Evolutionary conservation across 2,797 vertebrate species (phyloP).

Genomic region (Alosa sapidissima): DNA sequence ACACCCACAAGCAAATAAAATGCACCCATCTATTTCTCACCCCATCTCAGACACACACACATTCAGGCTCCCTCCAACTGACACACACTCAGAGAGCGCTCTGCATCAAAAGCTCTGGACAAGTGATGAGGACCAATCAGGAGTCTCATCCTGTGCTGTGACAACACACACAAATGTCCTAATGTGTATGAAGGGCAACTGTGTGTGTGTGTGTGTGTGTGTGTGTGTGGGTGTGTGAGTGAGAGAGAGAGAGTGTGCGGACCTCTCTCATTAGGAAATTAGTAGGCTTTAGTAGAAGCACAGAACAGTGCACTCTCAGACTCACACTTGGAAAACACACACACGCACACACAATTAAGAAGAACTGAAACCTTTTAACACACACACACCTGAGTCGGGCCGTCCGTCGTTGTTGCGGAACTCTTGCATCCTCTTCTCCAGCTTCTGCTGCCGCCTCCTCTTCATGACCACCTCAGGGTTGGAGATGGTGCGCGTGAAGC

Average conservation of each 20-base stretch:
- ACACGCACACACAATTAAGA: neutral
- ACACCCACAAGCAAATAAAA: neutral
- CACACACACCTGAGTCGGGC: conserved; percentile 86
- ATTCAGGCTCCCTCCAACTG: neutral
- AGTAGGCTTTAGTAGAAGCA: neutral
- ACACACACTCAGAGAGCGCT: neutral
- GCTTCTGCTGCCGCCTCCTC: conserved; percentile 90
- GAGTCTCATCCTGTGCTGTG: neutral
- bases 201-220: neutral
- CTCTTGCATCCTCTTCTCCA: conserved; percentile 97
- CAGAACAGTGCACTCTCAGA: neutral
- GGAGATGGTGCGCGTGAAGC: conserved; percentile 97
- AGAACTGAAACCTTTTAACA: neutral
- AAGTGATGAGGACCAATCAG: neutral
- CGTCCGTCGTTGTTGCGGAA: conserved; percentile 94
- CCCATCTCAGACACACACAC: neutral
- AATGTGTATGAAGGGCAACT: neutral
- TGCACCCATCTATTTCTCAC: conserved; percentile 22
- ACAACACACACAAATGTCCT: conserved; percentile 10
- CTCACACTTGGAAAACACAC: neutral
- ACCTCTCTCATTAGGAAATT: conserved; percentile 34
- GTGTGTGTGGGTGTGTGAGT: neutral
- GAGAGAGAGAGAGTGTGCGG: neutral
- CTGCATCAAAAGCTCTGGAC: neutral
- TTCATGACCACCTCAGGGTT: conserved; percentile 99